These are phyloP conservation scores for Sternotherus odoratus DNA, from an alignment of 2,797 vertebrate genomes.

Conservation along the genomic window DNA sequence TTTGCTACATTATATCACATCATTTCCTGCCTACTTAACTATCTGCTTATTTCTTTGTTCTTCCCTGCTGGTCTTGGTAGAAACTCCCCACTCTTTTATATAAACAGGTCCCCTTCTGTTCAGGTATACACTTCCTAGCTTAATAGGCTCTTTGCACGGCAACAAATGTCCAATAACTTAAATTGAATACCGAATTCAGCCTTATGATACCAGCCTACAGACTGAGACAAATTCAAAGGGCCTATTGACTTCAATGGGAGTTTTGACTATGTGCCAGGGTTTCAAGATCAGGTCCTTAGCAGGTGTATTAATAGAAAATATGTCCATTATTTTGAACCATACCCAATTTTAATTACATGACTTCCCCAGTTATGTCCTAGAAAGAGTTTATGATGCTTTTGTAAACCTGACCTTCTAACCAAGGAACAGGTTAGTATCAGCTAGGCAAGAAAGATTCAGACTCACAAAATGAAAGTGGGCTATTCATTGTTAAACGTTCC, in stretches of 20 bases:
- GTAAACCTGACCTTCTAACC: background rate
- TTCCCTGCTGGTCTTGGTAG: background rate
- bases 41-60: background rate
- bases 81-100: background rate
- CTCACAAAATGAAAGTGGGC: background rate
- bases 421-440: background rate
- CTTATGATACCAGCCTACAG: background rate
- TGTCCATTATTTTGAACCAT: background rate
- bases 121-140: background rate
- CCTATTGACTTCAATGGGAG: background rate
- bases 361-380: background rate
- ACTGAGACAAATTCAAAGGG: background rate
- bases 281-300: background rate
- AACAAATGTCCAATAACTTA: background rate
- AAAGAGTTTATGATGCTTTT: background rate
- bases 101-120: background rate
- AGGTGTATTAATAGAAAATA: conserved; percentile 1
- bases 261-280: background rate
- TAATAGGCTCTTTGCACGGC: background rate
- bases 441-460: background rate
- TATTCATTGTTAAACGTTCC: background rate
- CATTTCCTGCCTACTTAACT: conserved; percentile 10
- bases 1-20: background rate
- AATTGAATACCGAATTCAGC: background rate
- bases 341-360: background rate